Evolutionary conservation across 2,888 invertebrate genomes (phyloP), one percentile per base, ranked within the genome.

Genomic region (Torymus texanus): DNA sequence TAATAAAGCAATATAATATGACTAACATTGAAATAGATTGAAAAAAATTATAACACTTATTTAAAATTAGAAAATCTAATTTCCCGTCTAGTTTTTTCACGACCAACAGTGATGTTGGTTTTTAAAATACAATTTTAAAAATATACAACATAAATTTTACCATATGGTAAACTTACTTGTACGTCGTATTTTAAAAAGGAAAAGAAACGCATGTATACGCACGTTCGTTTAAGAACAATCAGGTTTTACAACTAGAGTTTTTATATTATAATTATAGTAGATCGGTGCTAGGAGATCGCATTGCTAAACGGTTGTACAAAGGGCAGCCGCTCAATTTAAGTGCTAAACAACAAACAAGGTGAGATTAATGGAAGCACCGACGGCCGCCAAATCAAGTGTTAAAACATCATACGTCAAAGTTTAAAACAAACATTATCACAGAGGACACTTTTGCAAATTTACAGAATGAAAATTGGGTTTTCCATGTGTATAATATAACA

Each of bases 351-450:
- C 58, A 89, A 89, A 66, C 83, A 83, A 56, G 85, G 85, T 50
- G 87, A 88, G 51, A 83, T 87, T 51, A 92, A 92, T 0, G 91
- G 92, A 71, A 91, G 90, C 86, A 89, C 91, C 14, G 80, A 82
- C 56, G 82, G 83, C 21, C 70, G 61, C 66, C 11, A 77, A 76
- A 70, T 67, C 58, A 55, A 50, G 55, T 59, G 50, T 61, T 41
- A 53, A 53, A 58, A 75, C 55, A 75, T 51, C 11, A 29, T 68
- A 58, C 53, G 61, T 24, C 50, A 41, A 68, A 65, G 18, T 70
- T 66, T 74, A 62, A 75, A 75, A 78, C 56, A 50, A 78, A 78
- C 56, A 62, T 78, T 78, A 80, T 80, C 80, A 80, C 80, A 80
- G 80, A 71, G 80, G 74, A 80, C n/a, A 71, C 16, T 51, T 72